A percentile compares a stretch with the other conserved stretches of the same genome.
phyloP scores from a whole-genome alignment of 2,888 invertebrate species.

The Tiliacea aurago region DNA sequence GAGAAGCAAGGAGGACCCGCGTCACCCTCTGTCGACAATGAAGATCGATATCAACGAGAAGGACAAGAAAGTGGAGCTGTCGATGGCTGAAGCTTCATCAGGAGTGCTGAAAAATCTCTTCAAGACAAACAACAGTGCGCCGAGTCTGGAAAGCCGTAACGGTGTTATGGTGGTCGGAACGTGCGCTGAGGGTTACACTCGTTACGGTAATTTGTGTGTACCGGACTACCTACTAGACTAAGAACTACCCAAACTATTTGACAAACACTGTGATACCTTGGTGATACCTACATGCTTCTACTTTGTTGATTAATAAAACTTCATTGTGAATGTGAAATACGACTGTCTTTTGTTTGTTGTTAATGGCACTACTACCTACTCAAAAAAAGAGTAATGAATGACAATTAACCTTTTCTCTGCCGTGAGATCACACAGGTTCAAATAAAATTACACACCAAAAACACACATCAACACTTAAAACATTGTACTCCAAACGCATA shows the following conservation, averaged over 20 bases:
- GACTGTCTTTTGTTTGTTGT: slow-evolving; percentile 6
- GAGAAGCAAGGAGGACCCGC: slow-evolving; percentile 45
- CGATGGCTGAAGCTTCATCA: slow-evolving; percentile 28
- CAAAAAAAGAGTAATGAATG: too few relatives aligned
- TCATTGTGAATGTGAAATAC: slow-evolving; percentile 13
- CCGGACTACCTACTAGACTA: slow-evolving; percentile 45
- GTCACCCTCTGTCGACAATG: slow-evolving; percentile 41
- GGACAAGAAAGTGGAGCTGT: slow-evolving; percentile 40
- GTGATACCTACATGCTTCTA: slow-evolving; percentile 4
- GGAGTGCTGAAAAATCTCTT: slow-evolving; percentile 15
- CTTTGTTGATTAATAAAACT: slow-evolving; percentile 31
- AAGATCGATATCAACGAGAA: slow-evolving; percentile 52
- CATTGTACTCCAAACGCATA: background rate
- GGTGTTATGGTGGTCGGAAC: slow-evolving; percentile 52
- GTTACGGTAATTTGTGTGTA: slow-evolving; percentile 66
- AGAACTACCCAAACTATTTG: background rate
- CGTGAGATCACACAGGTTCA: background rate
- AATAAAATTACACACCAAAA: background rate
- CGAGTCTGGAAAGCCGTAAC: slow-evolving; percentile 53
- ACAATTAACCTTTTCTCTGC: background rate
- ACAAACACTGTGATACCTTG: background rate
- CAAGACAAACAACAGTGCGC: background rate
- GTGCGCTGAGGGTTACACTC: slow-evolving; percentile 67
- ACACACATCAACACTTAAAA: background rate
- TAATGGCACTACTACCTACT: too few relatives aligned